Conservation (phyloP, 2,113 vertebrate genomes). For the Cricetomys ansorgei region DNA sequence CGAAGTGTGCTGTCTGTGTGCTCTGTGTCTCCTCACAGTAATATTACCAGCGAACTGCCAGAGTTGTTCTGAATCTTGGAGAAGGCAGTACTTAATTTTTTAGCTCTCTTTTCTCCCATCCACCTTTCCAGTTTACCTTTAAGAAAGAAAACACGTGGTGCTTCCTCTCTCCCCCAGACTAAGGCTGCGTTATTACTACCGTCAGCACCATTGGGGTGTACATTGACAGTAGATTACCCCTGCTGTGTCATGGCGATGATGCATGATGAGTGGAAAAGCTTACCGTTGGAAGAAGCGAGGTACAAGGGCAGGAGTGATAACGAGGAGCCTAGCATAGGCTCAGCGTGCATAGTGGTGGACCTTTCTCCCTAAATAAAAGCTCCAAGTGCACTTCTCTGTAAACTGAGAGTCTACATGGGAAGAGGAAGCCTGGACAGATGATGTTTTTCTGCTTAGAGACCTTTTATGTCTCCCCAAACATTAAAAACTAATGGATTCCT, state of each 20-base stretch:
- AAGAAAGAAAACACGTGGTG: slow-evolving; percentile 35
- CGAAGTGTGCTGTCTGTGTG: neutral
- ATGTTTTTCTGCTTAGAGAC: slow-evolving; percentile 49
- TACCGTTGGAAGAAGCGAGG: slow-evolving; percentile 72
- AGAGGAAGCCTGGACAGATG: neutral
- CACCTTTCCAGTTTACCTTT: slow-evolving; percentile 76
- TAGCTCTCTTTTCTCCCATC: neutral
- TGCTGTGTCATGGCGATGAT: slow-evolving; percentile 82
- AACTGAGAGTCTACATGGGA: slow-evolving; percentile 56
- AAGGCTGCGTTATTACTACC: slow-evolving; percentile 79
- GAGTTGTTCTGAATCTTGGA: slow-evolving; percentile 27
- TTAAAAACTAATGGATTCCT: slow-evolving; percentile 72
- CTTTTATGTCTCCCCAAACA: slow-evolving; percentile 74
- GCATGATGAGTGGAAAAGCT: slow-evolving; percentile 78
- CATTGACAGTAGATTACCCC: slow-evolving; percentile 82
- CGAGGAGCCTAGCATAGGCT: slow-evolving; percentile 25
- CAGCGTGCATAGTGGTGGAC: neutral
- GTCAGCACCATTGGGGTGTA: slow-evolving; percentile 79
- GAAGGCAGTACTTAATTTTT: slow-evolving; percentile 55
- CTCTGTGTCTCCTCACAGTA: neutral
- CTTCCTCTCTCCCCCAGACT: slow-evolving; percentile 70
- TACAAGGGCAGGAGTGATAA: slow-evolving; percentile 74
- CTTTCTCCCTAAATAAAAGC: slow-evolving; percentile 35
- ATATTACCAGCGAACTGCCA: neutral
- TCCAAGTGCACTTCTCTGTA: neutral